Base-by-base conservation (phyloP, 2,113 vertebrate genomes). In the Nematolebias whitei region DNA sequence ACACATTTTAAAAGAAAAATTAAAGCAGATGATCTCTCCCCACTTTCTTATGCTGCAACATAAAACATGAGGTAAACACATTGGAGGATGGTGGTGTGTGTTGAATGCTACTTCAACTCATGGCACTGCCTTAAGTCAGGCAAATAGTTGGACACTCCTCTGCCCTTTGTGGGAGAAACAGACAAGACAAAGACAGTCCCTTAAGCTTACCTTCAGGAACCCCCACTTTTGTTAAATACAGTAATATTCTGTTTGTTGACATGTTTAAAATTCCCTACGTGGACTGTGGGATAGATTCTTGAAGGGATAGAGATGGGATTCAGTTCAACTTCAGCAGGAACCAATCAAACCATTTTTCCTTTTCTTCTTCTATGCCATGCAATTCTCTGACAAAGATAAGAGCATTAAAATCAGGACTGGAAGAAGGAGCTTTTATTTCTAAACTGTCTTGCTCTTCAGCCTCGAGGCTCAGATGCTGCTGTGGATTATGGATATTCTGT, bases 101-200 rank as follows among this genome's bases (percentile, higher is more conserved):
- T n/a, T 2, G 16, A 64, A 82, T 74, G 82, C 69, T 43, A 70
- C 35, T 62, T 75, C 75, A 80, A 52, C 76, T 81, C 58, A 26
- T 64, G 67, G 82, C 76, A 87, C 78, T 90, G 89, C 91, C 60
- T 71, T 65, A 66, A 87, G 85, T 91, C 83, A 90, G 76, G 84
- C 91, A 91, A 92, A 93, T 91, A 91, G 91, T 92, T 91, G 79
- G 85, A 85, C 72, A 72, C 71, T 74, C 55, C 26, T 49, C 78
- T 82, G 75, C 64, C 78, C 82, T 88, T 68, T 78, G 65, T 85
- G 75, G 85, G 41, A 76, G 76, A 77, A 63, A 76, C 54, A 83
- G 65, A 84, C 74, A 44, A 73, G 75, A 3, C n/a, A n/a, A n/a
- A n/a, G n/a, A n/a, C n/a, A n/a, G n/a, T 84, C 72, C 75, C 68